These are phyloP conservation scores for Tympanoctomys barrerae DNA, from an alignment of 2,797 vertebrate genomes.

Conservation along the genomic window DNA sequence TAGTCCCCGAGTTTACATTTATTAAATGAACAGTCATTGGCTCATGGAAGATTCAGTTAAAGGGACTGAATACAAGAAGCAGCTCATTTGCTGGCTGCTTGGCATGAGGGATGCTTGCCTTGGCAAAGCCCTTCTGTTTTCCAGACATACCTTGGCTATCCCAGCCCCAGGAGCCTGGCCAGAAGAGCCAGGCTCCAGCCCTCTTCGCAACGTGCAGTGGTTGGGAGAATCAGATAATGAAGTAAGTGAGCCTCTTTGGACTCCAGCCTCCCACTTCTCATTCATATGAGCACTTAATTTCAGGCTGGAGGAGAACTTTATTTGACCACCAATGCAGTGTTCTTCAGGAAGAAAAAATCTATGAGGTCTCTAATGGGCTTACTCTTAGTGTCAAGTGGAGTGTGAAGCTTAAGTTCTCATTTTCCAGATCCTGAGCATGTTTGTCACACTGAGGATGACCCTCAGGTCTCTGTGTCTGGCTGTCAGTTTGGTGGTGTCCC, in stretches of 20 bases:
- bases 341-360: neutral
- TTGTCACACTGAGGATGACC: neutral
- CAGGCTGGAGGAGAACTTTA: neutral
- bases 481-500: neutral
- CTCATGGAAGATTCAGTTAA: neutral
- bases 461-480: neutral
- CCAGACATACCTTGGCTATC: constrained; percentile 66
- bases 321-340: neutral
- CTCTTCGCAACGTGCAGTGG: neutral
- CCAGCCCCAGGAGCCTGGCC: neutral
- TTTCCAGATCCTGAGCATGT: neutral
- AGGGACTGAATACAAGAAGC: neutral
- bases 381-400: neutral
- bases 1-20: neutral
- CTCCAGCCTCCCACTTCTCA: neutral
- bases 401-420: neutral
- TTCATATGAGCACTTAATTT: neutral
- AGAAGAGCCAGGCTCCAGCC: neutral
- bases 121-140: constrained; percentile 56
- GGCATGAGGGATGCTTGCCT: constrained; percentile 62
- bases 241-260: neutral
- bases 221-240: constrained; percentile 50
- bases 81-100: constrained; percentile 63
- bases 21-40: neutral
- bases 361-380: neutral